Evolutionary conservation across 2,888 invertebrate genomes (phyloP).

Genomic region (Papilio protenor): DNA sequence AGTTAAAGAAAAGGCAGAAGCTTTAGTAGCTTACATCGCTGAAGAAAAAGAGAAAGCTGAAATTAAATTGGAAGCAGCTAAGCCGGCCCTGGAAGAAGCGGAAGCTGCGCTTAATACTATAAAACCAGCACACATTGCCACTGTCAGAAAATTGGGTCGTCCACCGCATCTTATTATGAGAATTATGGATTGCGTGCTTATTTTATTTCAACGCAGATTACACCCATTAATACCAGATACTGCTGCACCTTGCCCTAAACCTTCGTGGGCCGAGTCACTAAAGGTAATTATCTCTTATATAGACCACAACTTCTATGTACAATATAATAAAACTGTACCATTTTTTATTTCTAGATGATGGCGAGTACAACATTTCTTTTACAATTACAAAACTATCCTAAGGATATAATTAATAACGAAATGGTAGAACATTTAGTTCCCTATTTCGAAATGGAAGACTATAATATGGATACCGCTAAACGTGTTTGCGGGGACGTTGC

Average conservation of each 20-base stretch:
- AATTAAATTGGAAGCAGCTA: conserved; percentile 96
- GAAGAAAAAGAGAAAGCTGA: conserved; percentile 96
- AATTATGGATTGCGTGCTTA: conserved; percentile 98
- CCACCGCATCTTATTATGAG: conserved; percentile 99
- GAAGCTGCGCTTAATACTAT: conserved; percentile 98
- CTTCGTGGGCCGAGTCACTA: conserved; percentile 98
- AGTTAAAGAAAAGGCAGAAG: conserved; percentile 98
- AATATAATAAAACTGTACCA: not conserved
- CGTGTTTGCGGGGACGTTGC: conserved; percentile 98
- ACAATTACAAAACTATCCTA: conserved; percentile 96
- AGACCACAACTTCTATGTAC: too few relatives aligned
- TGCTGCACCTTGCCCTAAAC: conserved; percentile 93
- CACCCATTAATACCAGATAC: conserved; percentile 93
- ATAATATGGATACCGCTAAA: conserved; percentile 98
- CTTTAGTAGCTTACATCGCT: conserved; percentile 92
- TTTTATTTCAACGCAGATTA: conserved; percentile 95
- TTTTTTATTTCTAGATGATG: conserved; percentile 89
- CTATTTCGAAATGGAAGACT: conserved; percentile 98
- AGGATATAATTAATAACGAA: conserved; percentile 98
- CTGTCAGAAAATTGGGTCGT: conserved; percentile 96
- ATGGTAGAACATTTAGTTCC: conserved; percentile 97
- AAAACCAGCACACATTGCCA: conserved; percentile 97
- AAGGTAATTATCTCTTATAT: conserved; percentile 84
- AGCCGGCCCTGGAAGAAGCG: conserved; percentile 97
- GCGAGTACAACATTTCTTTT: conserved; percentile 96